Evolutionary conservation across 2,797 vertebrate genomes (phyloP).

Genomic region (Poeciliopsis presidionis): DNA sequence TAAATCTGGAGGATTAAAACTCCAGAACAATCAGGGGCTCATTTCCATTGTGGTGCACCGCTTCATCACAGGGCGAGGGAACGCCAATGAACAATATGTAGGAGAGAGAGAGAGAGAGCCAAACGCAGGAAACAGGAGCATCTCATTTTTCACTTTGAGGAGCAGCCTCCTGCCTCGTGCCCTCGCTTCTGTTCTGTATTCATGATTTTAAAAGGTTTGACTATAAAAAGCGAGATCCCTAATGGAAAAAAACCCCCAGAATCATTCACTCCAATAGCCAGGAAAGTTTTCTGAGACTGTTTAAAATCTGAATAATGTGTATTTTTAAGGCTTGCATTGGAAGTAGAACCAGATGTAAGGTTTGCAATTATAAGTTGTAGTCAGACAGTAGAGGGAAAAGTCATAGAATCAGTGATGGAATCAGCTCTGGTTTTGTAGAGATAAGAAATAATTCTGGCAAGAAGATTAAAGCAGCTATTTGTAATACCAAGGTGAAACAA

Average conservation of each 20-base stretch:
- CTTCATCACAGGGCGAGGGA: not conserved
- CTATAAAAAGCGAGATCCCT: not conserved
- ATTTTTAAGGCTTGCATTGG: not conserved
- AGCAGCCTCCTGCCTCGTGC: not conserved
- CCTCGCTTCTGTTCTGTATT: not conserved
- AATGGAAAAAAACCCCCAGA: not conserved
- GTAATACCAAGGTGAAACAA: not conserved
- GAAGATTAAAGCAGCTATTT: not conserved
- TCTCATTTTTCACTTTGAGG: conserved; percentile 1
- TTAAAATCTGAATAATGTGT: not conserved
- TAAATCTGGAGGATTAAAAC: conserved; percentile 10
- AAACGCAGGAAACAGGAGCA: not conserved
- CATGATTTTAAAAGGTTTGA: not conserved
- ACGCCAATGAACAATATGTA: not conserved
- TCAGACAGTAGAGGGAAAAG: not conserved
- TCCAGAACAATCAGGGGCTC: conserved; percentile 3
- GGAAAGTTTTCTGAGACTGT: not conserved
- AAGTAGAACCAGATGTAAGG: not conserved
- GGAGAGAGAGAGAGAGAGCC: not conserved
- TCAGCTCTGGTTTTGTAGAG: not conserved
- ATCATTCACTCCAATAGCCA: not conserved
- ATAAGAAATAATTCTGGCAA: not conserved
- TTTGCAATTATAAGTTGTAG: not conserved
- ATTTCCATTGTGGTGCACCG: not conserved
- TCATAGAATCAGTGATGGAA: not conserved